phyloP scores from a whole-genome alignment of 1,140 invertebrate genomes.

The Ruditapes philippinarum region DNA sequence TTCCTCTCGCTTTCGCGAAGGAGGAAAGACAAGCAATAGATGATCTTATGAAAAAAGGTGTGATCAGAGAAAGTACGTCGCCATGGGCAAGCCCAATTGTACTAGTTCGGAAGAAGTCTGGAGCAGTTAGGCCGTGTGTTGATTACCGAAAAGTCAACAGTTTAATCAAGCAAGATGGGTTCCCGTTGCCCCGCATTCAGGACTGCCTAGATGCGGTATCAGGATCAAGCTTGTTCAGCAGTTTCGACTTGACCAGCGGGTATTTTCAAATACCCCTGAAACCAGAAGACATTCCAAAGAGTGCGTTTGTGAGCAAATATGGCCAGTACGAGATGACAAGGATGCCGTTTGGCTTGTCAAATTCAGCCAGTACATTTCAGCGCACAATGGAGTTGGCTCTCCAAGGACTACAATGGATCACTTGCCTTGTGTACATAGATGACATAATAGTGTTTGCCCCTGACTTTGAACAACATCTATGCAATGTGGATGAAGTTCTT shows the following conservation, averaged over 20 bases:
- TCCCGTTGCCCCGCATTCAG: constrained; percentile 19
- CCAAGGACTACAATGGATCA: constrained; percentile 64
- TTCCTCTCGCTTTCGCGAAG: not conserved
- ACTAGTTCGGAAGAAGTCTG: constrained; percentile 54
- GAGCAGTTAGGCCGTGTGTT: constrained; percentile 60
- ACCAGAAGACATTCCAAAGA: constrained; percentile 47
- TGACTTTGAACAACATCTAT: constrained; percentile 86
- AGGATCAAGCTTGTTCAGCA: constrained; percentile 41
- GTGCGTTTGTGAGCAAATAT: constrained; percentile 33
- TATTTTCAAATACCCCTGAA: constrained; percentile 67
- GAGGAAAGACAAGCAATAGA: constrained; percentile 46
- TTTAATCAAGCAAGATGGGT: constrained; percentile 9
- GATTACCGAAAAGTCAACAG: constrained; percentile 69
- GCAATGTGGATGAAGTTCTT: constrained; percentile 73
- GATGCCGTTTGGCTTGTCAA: constrained; percentile 70
- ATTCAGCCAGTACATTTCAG: constrained; percentile 58
- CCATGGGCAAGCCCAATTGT: constrained; percentile 61
- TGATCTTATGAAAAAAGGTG: constrained; percentile 35
- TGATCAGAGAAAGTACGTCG: constrained; percentile 8
- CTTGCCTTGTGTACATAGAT: constrained; percentile 64
- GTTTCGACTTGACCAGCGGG: constrained; percentile 44
- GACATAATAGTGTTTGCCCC: constrained; percentile 72
- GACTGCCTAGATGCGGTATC: constrained; percentile 36
- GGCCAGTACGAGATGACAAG: constrained; percentile 34
- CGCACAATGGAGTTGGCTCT: constrained; percentile 73